Evolutionary conservation across 2,797 vertebrate genomes (phyloP), one percentile per base, ranked within the genome.

Genomic region (Zenarchopterus dispar): DNA sequence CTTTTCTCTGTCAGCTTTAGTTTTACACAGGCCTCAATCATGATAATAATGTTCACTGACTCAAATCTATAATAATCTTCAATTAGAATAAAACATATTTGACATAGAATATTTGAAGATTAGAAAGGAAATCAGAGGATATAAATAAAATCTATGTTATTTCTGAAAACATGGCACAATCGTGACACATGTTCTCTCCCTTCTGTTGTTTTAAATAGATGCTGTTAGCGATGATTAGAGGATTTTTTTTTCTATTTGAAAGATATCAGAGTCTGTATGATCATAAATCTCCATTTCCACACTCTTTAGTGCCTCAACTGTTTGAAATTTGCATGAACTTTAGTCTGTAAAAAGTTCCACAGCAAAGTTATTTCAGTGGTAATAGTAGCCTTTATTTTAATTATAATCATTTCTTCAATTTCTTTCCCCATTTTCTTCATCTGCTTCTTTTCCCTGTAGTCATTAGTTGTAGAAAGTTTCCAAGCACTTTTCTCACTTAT

Each of bases 321-420:
- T 64, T 62, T 71, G 19, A 62, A 68, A 57, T 62, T 49, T 22
- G 23, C 26, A 8, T 57, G 63, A 45, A 67, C 75, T 64, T 18
- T 47, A 54, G 69, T 73, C 70, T 67, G 64, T 45, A 67, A 61
- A 26, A 59, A 51, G 62, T 42, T 70, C 44, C 53, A 62, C 26
- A 13, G 74, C 56, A 69, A 47, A 67, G 31, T 28, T 19, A 67
- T 68, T 77, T 73, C 56, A 56, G 62, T 42, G 73, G 45, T 53
- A 28, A 80, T 60, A 60, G 56, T 41, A 49, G 62, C 62, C 46
- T 36, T 52, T 70, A 46, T 57, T 62, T 73, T 3, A 5, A 15
- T 49, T 8, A 62, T 69, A 26, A 55, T 44, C 69, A 75, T 45
- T 62, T 54, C 39, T 53, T 23, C 33, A 36, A 36, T 56, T 63